Base-by-base conservation (phyloP, 1,140 invertebrate species). In the Cyclina sinensis region DNA sequence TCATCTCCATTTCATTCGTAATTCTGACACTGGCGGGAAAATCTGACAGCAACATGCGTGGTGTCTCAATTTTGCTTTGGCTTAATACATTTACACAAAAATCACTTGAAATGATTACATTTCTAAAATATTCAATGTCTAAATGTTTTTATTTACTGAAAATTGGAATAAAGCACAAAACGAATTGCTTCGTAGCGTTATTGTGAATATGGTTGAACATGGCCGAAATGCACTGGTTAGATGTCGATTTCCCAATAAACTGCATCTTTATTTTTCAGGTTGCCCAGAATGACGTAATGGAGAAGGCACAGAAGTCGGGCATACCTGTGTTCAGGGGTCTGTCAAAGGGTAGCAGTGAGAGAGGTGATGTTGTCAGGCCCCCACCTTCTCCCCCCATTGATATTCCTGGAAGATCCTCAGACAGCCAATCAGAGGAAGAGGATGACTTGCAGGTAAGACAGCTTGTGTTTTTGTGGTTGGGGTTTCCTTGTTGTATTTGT, bases 341-440 rank as follows among this genome's bases (percentile, higher is more conserved):
- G 30, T 37, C 62, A 32, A 54, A n/a, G 46, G 21, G 11, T 1
- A 46, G 24, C 27, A 35, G 30, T 30, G 37, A 84, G 2, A 30
- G 27, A 0, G 16, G n/a, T 32, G 62, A 65, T 24, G 46, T 24
- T 80, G 82, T 62, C 3, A 43, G 27, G 27, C 43, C 62, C 1
- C 82, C 68, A 37, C 82, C 82, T 0, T 84, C 82, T 16, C 82
- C 82, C 7, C 82, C 82, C 32, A 84, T 84, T 51, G 82, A 84
- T 51, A 84, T 84, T 16, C 82, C 82, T 21, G 46, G 82, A 48
- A 48, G 68, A 54, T 54, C 24, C 24, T 30, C 24, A 24, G 30
- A 39, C 0, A 21, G n/a, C 14, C 37, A n/a, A 32, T 70, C 62
- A 16, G 82, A 84, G 30, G 80, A 82, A 1, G 82, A 84, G 7